Percentiles rank a stretch among this genome's conserved stretches.
These are phyloP conservation scores for Dasyprocta punctata DNA, from an alignment of 2,113 vertebrate genomes.

Conservation along the genomic window DNA sequence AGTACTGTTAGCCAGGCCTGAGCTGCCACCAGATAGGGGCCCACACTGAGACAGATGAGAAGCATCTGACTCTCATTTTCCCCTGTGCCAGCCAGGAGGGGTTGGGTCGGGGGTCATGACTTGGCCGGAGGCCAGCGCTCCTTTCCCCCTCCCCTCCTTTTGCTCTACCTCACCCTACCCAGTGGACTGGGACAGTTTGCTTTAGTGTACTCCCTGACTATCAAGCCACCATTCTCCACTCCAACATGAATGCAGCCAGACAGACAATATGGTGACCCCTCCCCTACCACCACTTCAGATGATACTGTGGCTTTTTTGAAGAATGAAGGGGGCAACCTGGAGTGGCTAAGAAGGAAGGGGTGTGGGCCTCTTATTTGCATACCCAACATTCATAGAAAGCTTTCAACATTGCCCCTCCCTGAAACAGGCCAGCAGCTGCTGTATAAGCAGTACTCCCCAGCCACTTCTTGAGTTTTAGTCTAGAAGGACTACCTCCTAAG, in stretches of 20 bases:
- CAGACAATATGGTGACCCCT: not conserved
- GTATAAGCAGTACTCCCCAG: not conserved
- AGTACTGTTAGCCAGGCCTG: accelerated
- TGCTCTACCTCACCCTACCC: not conserved
- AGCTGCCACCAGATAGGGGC: not conserved
- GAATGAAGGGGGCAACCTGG: not conserved
- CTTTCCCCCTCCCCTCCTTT: not conserved
- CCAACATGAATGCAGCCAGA: not conserved
- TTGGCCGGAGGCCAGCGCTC: not conserved
- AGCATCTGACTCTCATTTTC: not conserved
- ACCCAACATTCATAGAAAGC: not conserved
- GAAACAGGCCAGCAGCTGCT: not conserved
- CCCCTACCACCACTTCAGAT: not conserved
- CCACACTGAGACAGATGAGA: not conserved
- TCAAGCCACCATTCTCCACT: not conserved
- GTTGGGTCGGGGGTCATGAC: not conserved
- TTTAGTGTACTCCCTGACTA: not conserved
- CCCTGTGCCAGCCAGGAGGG: not conserved
- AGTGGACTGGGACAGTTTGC: not conserved
- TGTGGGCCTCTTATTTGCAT: not conserved
- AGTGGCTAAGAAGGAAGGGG: not conserved
- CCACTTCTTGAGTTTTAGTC: not conserved
- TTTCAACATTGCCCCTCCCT: not conserved
- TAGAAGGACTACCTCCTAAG: not conserved
- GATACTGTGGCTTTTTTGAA: not conserved